Percentiles rank a stretch among this genome's conserved stretches.
These are phyloP conservation scores for Labia minor DNA, from an alignment of 2,888 invertebrate species.

Conservation along the genomic window DNA sequence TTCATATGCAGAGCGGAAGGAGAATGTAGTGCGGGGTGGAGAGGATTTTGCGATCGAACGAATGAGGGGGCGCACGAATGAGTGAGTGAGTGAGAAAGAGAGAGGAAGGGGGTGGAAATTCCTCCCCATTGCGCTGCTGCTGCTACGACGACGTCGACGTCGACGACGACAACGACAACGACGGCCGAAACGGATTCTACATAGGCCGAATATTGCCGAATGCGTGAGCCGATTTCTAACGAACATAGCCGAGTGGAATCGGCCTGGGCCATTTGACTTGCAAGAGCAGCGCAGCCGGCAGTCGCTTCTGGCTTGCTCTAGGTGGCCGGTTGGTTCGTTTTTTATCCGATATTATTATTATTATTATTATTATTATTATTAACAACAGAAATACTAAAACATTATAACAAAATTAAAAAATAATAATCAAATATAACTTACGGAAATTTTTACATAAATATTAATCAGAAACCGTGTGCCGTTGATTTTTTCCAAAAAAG, in stretches of 20 bases:
- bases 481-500: background rate
- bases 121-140: background rate
- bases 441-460: too few species aligned
- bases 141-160: too few species aligned
- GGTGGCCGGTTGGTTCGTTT: conserved; percentile 1
- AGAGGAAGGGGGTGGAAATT: background rate
- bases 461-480: background rate
- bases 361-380: background rate
- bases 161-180: too few species aligned
- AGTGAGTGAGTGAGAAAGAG: too few species aligned
- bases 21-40: background rate
- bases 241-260: background rate
- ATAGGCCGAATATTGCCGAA: background rate
- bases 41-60: background rate
- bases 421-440: background rate
- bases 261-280: background rate
- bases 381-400: background rate
- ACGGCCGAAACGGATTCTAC: too few species aligned
- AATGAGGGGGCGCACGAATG: too few species aligned
- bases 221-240: background rate
- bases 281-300: background rate
- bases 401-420: background rate
- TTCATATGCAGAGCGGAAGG: background rate
- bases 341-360: background rate
- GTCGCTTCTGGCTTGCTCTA: conserved; percentile 4